Evolutionary conservation across 64 coral and sea anemone species (phyloP).

Genomic region (Montipora foliosa): DNA sequence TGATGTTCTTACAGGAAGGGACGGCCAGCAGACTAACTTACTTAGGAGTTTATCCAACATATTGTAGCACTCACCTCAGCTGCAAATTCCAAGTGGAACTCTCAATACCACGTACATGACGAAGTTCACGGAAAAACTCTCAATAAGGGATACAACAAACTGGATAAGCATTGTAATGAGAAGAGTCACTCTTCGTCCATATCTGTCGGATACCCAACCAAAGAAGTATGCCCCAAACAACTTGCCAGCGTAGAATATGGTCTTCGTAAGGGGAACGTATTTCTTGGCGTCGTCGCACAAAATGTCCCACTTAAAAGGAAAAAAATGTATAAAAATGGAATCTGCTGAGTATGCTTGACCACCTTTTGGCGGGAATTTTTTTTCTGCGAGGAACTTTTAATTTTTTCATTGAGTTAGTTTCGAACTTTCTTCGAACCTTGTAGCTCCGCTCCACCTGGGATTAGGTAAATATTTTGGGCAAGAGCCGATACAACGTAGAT

Average conservation of each 20-base stretch:
- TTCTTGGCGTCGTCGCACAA: slow-evolving; percentile 88
- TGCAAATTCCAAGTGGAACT: slow-evolving; percentile 83
- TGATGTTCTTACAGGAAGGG: no score
- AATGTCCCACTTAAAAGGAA: slow-evolving; percentile 81
- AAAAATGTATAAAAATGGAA: background rate
- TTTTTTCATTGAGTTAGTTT: no score
- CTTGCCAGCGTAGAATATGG: slow-evolving; percentile 97
- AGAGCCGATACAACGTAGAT: no score
- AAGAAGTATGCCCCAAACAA: slow-evolving; percentile 95
- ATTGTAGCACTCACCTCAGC: slow-evolving; percentile 62
- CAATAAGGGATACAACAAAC: slow-evolving; percentile 76
- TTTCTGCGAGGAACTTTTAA: no score
- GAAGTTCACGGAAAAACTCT: slow-evolving; percentile 80
- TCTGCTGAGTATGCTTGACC: no score
- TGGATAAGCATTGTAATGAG: slow-evolving; percentile 91
- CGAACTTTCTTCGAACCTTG: no score
- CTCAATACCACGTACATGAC: slow-evolving; percentile 78
- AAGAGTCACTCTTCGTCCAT: slow-evolving; percentile 76
- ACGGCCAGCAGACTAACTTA: no score
- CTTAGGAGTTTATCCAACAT: background rate
- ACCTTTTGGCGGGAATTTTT: no score
- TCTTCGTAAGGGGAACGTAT: slow-evolving; percentile 93
- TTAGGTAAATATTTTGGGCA: no score
- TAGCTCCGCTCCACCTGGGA: no score
- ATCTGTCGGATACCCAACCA: slow-evolving; percentile 96